phyloP scores from a whole-genome alignment of 2,113 vertebrate genomes.

The Entelurus aequoreus region DNA sequence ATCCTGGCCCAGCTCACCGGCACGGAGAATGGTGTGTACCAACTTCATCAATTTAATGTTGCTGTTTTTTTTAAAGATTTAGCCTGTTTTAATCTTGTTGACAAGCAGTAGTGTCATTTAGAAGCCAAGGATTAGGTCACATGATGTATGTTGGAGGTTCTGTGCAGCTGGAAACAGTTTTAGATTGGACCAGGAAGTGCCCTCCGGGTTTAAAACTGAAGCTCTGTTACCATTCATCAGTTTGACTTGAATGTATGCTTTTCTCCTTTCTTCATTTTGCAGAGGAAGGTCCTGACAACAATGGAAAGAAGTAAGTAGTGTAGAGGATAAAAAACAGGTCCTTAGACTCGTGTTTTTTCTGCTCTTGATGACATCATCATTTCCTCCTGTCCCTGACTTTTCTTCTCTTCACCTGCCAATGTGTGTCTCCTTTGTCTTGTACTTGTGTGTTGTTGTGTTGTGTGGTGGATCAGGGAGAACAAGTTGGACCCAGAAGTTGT shows the following conservation, averaged over 20 bases:
- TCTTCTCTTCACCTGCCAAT: slow-evolving; percentile 19
- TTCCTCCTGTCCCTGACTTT: slow-evolving; percentile 10
- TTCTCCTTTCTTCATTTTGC: slow-evolving; percentile 34
- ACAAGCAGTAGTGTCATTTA: neutral
- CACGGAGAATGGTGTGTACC: slow-evolving; percentile 82
- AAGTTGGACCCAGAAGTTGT: slow-evolving; percentile 87
- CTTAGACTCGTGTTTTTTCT: too few relatives aligned
- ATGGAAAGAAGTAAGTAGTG: slow-evolving; percentile 84
- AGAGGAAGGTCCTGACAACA: slow-evolving; percentile 82
- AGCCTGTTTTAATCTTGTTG: neutral
- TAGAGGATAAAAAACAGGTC: neutral
- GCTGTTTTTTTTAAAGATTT: neutral
- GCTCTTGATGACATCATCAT: slow-evolving; percentile 2
- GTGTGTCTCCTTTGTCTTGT: slow-evolving; percentile 7
- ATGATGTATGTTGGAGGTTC: neutral
- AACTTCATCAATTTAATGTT: neutral
- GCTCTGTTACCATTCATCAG: neutral
- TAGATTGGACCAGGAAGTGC: slow-evolving; percentile 2
- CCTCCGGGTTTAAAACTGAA: neutral
- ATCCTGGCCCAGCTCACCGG: slow-evolving; percentile 96
- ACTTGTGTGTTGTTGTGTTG: slow-evolving; percentile 52
- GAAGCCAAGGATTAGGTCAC: neutral
- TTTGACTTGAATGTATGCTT: neutral
- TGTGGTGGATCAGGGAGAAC: slow-evolving; percentile 68
- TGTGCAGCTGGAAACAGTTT: slow-evolving; percentile 22